Percentiles rank a stretch among this genome's conserved stretches.
phyloP scores from a whole-genome alignment of 2,888 invertebrate species.

The Eupeodes luniger region DNA sequence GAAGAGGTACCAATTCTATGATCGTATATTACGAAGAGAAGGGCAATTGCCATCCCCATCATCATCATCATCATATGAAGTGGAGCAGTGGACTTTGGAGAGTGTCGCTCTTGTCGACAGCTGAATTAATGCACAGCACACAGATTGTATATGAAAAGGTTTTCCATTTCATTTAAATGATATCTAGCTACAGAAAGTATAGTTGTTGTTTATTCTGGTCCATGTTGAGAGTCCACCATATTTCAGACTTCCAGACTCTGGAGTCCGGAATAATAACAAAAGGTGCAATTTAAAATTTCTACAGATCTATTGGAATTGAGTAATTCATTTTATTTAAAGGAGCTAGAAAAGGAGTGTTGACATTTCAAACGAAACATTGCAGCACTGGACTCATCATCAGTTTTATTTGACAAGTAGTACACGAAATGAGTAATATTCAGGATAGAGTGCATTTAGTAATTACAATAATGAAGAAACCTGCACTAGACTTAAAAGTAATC shows the following conservation, averaged over 20 bases:
- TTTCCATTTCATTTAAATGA: slow-evolving; percentile 51
- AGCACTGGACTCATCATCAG: too few relatives aligned
- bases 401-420: too few relatives aligned
- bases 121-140: slow-evolving; percentile 60
- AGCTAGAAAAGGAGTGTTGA: too few relatives aligned
- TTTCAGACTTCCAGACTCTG: not conserved
- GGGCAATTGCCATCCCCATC: slow-evolving; percentile 21
- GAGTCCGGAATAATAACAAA: not conserved
- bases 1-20: too few relatives aligned
- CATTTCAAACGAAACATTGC: too few relatives aligned
- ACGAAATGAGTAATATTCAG: too few relatives aligned
- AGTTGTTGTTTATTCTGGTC: slow-evolving; percentile 32
- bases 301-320: not conserved
- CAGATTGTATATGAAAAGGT: slow-evolving; percentile 54
- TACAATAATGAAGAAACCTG: too few relatives aligned
- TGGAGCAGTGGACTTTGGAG: slow-evolving; percentile 65
- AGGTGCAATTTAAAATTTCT: not conserved
- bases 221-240: too few relatives aligned
- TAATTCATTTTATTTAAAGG: not conserved
- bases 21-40: too few relatives aligned
- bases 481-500: too few relatives aligned
- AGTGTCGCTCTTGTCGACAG: slow-evolving; percentile 67
- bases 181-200: not conserved
- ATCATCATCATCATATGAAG: not conserved
- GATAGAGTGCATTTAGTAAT: too few relatives aligned